Conservation (phyloP, 1,140 invertebrate genomes). For the Diabrotica virgifera region DNA sequence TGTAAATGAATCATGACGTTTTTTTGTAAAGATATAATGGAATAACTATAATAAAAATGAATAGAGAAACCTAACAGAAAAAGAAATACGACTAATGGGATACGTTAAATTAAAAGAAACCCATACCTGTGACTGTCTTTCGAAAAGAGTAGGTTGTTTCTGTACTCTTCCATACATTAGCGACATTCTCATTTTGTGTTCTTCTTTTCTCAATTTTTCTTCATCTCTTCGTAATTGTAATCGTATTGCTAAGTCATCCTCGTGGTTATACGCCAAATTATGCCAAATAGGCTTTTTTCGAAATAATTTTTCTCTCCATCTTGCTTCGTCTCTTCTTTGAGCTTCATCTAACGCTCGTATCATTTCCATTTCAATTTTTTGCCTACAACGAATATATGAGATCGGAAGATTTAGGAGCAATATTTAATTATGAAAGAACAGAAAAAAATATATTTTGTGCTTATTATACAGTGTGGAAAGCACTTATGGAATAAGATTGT, state of each 20-base stretch:
- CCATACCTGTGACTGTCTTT: conserved; percentile 65
- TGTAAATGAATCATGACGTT: too few relatives aligned
- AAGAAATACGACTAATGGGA: too few relatives aligned
- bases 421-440: too few relatives aligned
- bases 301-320: conserved; percentile 57
- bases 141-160: conserved; percentile 66
- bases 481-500: too few relatives aligned
- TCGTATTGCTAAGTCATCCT: conserved; percentile 65
- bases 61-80: too few relatives aligned
- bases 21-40: too few relatives aligned
- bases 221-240: conserved; percentile 62
- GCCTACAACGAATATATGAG: conserved; percentile 10
- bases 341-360: conserved; percentile 58
- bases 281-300: conserved; percentile 67
- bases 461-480: too few relatives aligned
- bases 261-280: conserved; percentile 63
- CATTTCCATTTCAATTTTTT: conserved; percentile 57
- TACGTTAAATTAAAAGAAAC: too few relatives aligned
- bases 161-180: conserved; percentile 67
- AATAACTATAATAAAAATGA: too few relatives aligned
- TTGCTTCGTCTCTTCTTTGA: conserved; percentile 54
- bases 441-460: too few relatives aligned
- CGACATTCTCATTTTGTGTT: conserved; percentile 67
- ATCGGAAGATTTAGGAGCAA: background rate
- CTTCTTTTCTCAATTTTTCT: conserved; percentile 61